Evolutionary conservation across 92 coral and sea anemone species (phyloP).

Genomic region (Chrysogorgia sp.): DNA sequence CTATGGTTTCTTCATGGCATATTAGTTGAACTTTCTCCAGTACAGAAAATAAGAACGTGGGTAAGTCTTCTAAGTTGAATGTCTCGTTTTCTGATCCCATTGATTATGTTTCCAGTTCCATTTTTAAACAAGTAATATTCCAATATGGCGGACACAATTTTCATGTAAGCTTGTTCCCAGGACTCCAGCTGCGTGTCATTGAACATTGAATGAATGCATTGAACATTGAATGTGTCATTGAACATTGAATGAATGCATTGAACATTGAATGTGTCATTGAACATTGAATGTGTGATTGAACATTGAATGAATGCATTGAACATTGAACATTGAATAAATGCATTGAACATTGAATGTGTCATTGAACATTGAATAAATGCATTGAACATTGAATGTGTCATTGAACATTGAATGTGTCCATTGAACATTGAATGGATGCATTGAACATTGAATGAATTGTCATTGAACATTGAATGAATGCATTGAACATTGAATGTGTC

Average conservation of each 20-base stretch:
- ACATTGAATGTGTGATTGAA: background rate
- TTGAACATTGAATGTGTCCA: too few relatives aligned
- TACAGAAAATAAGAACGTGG: slow-evolving; percentile 41
- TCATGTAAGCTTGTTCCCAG: background rate
- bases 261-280: background rate
- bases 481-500: too few relatives aligned
- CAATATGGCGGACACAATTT: slow-evolving; percentile 30
- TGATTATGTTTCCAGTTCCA: background rate
- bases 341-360: too few relatives aligned
- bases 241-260: slow-evolving; percentile 16
- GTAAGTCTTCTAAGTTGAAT: slow-evolving; percentile 37
- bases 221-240: too few relatives aligned
- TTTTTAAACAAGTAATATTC: background rate
- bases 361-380: too few relatives aligned
- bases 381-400: too few relatives aligned
- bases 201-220: slow-evolving; percentile 21
- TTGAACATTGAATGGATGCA: too few relatives aligned
- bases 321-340: too few relatives aligned
- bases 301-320: too few relatives aligned
- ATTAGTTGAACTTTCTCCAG: slow-evolving; percentile 30
- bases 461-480: too few relatives aligned
- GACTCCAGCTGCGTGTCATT: too few relatives aligned
- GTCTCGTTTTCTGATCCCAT: background rate
- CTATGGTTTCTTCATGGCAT: slow-evolving; percentile 9
- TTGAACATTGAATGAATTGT: too few relatives aligned